These are phyloP conservation scores for Tipula vernalis DNA, from an alignment of 2,888 invertebrate species.

Conservation along the genomic window DNA sequence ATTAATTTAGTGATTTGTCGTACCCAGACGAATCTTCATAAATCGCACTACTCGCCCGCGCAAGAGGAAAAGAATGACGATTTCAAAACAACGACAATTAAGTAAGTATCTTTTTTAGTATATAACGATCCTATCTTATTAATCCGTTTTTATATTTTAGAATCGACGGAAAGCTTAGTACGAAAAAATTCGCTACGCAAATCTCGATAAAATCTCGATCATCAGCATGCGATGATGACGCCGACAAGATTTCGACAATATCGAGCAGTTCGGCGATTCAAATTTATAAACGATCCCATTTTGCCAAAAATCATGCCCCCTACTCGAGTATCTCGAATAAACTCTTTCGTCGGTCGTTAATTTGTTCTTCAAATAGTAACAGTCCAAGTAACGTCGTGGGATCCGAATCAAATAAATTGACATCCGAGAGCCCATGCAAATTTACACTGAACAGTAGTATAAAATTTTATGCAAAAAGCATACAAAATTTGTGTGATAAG, in stretches of 20 bases:
- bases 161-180: conserved; percentile 14
- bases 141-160: neutral
- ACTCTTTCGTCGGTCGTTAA: conserved; percentile 11
- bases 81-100: conserved; percentile 10
- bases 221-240: neutral
- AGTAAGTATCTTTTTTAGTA: neutral
- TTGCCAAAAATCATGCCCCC: neutral
- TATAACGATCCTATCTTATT: neutral
- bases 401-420: neutral
- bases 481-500: conserved; percentile 14
- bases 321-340: conserved; percentile 12
- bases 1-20: conserved; percentile 27
- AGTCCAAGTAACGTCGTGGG: neutral
- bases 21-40: conserved; percentile 27
- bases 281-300: conserved; percentile 10
- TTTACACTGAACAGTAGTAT: neutral
- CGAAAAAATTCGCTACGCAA: neutral
- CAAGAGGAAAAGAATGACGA: neutral
- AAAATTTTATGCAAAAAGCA: conserved; percentile 10
- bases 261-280: neutral
- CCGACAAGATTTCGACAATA: neutral
- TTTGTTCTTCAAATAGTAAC: neutral
- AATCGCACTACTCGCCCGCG: conserved; percentile 48
- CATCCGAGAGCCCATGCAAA: neutral
- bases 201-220: neutral